Percentiles rank a stretch among this genome's conserved stretches.
Conservation (phyloP, 2,888 invertebrate species). For the Drosophila neutralis region DNA sequence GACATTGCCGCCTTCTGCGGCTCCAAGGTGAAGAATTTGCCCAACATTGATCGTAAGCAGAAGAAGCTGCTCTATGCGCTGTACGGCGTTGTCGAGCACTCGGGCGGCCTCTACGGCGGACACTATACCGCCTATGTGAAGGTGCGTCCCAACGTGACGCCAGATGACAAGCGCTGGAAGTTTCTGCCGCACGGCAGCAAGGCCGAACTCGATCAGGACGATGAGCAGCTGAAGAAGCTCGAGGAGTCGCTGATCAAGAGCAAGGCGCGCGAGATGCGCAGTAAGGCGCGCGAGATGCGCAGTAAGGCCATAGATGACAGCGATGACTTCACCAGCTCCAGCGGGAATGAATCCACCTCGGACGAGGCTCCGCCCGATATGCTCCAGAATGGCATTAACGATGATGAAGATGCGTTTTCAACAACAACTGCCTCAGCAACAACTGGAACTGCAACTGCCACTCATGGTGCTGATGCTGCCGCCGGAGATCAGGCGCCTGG, state of each 20-base stretch:
- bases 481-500: constrained; percentile 36
- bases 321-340: constrained; percentile 87
- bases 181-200: constrained; percentile 89
- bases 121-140: constrained; percentile 98
- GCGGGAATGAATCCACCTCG: constrained; percentile 82
- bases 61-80: constrained; percentile 92
- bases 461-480: neutral
- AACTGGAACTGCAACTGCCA: neutral
- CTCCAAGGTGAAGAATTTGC: constrained; percentile 87
- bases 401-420: constrained; percentile 11
- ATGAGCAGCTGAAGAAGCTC: constrained; percentile 84
- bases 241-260: constrained; percentile 83
- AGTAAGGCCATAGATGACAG: constrained; percentile 83
- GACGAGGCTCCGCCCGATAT: constrained; percentile 42
- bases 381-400: constrained; percentile 20
- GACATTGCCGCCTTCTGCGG: constrained; percentile 97
- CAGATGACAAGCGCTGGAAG: constrained; percentile 89
- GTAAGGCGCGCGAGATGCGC: constrained; percentile 82
- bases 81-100: constrained; percentile 98
- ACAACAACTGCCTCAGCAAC: constrained; percentile 33
- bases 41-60: constrained; percentile 88
- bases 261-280: constrained; percentile 82
- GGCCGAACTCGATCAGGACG: constrained; percentile 85
- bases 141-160: constrained; percentile 88
- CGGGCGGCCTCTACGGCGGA: constrained; percentile 93